Evolutionary conservation across 2,113 vertebrate genomes (phyloP), one percentile per base, ranked within the genome.

Genomic region (Cyanistes caeruleus): DNA sequence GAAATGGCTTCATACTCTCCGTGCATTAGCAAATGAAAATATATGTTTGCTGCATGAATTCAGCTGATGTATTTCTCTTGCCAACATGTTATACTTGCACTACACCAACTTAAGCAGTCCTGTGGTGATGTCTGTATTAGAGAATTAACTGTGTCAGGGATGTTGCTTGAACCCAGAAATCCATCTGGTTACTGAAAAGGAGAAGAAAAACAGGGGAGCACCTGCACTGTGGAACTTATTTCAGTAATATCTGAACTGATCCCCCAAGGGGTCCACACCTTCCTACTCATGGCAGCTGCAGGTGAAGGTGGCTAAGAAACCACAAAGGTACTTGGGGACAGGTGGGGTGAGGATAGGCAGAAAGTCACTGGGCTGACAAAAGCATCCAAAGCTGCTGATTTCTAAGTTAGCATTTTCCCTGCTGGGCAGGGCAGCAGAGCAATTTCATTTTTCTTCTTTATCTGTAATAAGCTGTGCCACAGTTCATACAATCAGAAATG

Each of bases 391-490:
- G 58, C 28, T 77, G 60, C 28, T 70, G 79, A 68, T 35, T 91
- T 85, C 33, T 15, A 31, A 77, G 60, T n/a, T 70, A 28, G 20
- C 1, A 1, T 83, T 73, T 48, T 93, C 39, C 60, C 68, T 73
- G 15, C 52, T 88, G 78, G 51, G 63, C 22, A 91, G 73, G 59
- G 72, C 17, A 93, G 60, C 39, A 46, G 30, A 73, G 48, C 31
- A 5, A 86, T 81, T 83, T 80, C 7, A 52, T 80, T 88, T 91
- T 88, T 76, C 52, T 89, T 82, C 51, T 88, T 96, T 84, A 74
- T 86, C 56, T 87, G 27, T 82, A 90, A 77, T 65, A 88, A 70
- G 55, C 64, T 90, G 46, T 88, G 67, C 22, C 69, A 56, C 37
- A 74, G 75, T 89, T 90, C 60, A 58, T 55, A 67, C 55, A 89